Percentiles rank a stretch among this genome's conserved stretches.
Evolutionary conservation across 1,140 invertebrate genomes (phyloP).

Genomic region (Drosophila kikkawai): DNA sequence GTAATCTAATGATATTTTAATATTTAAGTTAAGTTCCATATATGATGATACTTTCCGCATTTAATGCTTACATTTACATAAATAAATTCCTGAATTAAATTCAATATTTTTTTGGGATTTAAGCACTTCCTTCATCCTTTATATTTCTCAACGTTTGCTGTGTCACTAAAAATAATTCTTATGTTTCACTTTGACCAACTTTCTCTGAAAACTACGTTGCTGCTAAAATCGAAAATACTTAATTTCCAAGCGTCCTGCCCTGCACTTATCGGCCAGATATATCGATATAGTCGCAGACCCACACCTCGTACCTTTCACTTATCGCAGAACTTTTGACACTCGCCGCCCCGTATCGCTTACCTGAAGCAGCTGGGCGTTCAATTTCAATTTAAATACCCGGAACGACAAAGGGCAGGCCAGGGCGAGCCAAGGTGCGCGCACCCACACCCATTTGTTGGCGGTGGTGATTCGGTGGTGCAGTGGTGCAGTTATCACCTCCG

Average conservation of each 20-base stretch:
- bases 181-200: conserved; percentile 7
- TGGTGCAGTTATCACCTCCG: conserved; percentile 47
- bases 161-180: conserved; percentile 8
- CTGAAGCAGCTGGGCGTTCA: conserved; percentile 52
- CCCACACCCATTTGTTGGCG: conserved; percentile 28
- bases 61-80: too few species aligned
- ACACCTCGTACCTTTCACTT: conserved; percentile 40
- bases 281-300: conserved; percentile 13
- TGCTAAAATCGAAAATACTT: neutral
- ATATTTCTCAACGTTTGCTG: neutral
- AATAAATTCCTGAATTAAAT: too few species aligned
- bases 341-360: conserved; percentile 51
- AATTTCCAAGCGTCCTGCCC: neutral
- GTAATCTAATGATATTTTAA: too few species aligned
- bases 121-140: neutral
- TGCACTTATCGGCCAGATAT: conserved; percentile 16
- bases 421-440: conserved; percentile 32
- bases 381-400: conserved; percentile 32
- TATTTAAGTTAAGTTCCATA: too few species aligned
- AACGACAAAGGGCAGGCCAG: conserved; percentile 65
- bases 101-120: neutral
- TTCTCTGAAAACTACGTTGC: conserved; percentile 1
- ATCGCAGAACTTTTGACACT: conserved; percentile 59
- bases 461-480: conserved; percentile 20
- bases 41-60: too few species aligned